phyloP scores from a whole-genome alignment of 2,888 invertebrate genomes.

The Rhynchonema sp. region DNA sequence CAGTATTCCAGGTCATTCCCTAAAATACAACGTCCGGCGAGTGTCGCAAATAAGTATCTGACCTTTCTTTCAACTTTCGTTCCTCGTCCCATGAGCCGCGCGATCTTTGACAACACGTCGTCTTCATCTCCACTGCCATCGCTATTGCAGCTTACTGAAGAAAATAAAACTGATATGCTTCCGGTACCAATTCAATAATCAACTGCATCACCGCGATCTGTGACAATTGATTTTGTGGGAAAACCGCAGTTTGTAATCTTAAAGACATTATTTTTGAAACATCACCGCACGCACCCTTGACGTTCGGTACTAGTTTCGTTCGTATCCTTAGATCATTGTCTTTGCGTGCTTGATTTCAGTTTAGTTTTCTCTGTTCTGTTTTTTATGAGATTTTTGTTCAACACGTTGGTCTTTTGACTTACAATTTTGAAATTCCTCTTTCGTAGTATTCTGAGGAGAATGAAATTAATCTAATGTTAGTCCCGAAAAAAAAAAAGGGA shows the following conservation, averaged over 20 bases:
- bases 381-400: conserved; percentile 43
- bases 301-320: conserved; percentile 54
- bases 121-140: conserved; percentile 31
- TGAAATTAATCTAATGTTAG: too few relatives aligned
- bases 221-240: neutral
- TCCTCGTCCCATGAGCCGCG: neutral
- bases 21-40: too few relatives aligned
- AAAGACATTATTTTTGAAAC: too few relatives aligned
- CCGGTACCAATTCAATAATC: too few relatives aligned
- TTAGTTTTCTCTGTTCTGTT: neutral
- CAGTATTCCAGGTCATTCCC: too few relatives aligned
- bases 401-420: conserved; percentile 72
- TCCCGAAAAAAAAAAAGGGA: too few relatives aligned
- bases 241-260: neutral
- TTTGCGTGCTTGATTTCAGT: conserved; percentile 32
- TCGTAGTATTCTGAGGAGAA: too few relatives aligned
- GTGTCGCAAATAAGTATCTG: too few relatives aligned
- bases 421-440: too few relatives aligned
- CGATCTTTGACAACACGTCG: conserved; percentile 1
- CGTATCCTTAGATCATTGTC: conserved; percentile 56
- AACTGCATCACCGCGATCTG: neutral
- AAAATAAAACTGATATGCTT: conserved; percentile 5
- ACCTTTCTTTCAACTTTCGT: neutral
- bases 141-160: neutral
- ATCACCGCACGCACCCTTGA: conserved; percentile 36